Evolutionary conservation across 2,113 vertebrate genomes (phyloP), one percentile per base, ranked within the genome.

Genomic region (Hyperoodon ampullatus): DNA sequence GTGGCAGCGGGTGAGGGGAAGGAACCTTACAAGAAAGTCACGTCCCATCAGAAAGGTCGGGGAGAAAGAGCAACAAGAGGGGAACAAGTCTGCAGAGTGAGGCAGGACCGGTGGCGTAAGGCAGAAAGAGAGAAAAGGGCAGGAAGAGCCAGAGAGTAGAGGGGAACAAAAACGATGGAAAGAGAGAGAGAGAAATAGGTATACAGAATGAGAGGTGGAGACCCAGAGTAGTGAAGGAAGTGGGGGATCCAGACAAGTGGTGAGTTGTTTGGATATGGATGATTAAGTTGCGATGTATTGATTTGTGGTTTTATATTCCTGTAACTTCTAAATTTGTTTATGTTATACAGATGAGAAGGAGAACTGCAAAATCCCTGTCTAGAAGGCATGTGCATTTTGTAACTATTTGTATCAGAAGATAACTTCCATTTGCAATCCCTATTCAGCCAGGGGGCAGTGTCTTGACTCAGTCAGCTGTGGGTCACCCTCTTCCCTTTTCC

Each of bases 111-210:
- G 11, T 19, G 30, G 11, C 19, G 33, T 78, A 50, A 78, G 30
- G 50, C 47, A 78, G 50, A 65, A 14, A n/a, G 12, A 50, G 10
- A 77, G 75, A 53, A 23, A 60, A 78, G 75, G 75, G 75, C 47
- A 53, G 47, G 19, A 78, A 78, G 75, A 78, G 30, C 47, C 9
- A 78, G 47, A 53, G 47, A 33, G 30, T 1, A 7, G n/a, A n/a
- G 30, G 3, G 9, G 1, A 1, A 4, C 16, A 1, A 1, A 0
- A n/a, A 19, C 21, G 9, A 77, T 2, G 16, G 53, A 18, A 55
- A 18, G 58, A 24, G 74, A 53, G 18, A 50, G 42, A 74, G 42
- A n/a, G 30, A n/a, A 23, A n/a, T 13, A n/a, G 30, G 47, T 53
- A 21, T 50, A 77, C 30, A 77, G 74, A 77, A 23, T n/a, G 10